Evolutionary conservation across 2,888 invertebrate species (phyloP), one percentile per base, ranked within the genome.

Genomic region (Sipha maydis): DNA sequence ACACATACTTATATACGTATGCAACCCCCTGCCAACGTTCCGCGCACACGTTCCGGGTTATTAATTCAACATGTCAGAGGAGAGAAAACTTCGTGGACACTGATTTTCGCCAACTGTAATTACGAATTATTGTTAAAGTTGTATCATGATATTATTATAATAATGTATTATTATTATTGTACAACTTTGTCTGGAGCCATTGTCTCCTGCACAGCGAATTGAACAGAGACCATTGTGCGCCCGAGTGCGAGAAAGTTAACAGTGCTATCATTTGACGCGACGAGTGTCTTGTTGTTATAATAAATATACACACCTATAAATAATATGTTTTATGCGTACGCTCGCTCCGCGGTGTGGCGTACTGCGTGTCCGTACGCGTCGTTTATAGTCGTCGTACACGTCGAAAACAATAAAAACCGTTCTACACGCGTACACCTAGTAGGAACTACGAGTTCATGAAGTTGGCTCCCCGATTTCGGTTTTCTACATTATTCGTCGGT

Each of bases 81-180:
- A 69, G 85, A 78, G 85, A 78, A 78, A 85, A 86, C 85, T 86
- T 79, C 56, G 69, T 8, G 85, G 78, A 86, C 79, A 79, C 85
- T 73, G 85, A 86, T 86, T 86, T 86, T 86, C 85, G 8, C 56
- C 85, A 28, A 78, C 79, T 56, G 85, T 86, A 71, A 86, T 79
- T 79, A 71, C 85, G 71, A 86, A 86, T 86, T 86, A 86, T 86
- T 71, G 85, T 86, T 86, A 71, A 86, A 86, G 85, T 86, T 86
- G 54, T 86, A 69, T 71, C 5, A 71, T 61, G 38, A 25, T 83
- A 14, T 71, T 61, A 61, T 61, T 61, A 61, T 61, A 61, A 61
- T 61, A 61, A 61, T 61, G 14, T 1, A 14, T 11, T 83, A 28
- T 71, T 61, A 61, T 61, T 61, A 61, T 61, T 21, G 25, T 5